Percentiles rank a stretch among this genome's conserved stretches.
phyloP scores from a whole-genome alignment of 1,140 invertebrate genomes.

The Brachionus calyciflorus region DNA sequence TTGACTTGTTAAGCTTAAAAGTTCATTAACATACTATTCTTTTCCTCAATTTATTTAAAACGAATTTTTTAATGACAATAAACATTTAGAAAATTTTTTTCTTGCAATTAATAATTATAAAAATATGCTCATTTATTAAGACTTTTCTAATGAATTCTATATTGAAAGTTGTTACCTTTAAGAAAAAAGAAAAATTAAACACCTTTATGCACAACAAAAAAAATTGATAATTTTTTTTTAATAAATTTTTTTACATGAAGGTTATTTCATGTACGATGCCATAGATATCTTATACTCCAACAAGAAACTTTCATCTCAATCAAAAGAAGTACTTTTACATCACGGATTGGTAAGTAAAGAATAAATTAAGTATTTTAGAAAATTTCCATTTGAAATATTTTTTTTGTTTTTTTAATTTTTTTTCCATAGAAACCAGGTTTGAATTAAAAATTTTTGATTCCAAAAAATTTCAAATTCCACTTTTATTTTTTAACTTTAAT shows the following conservation, averaged over 20 bases:
- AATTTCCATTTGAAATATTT: not conserved
- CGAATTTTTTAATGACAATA: too few species aligned
- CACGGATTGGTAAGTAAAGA: constrained; percentile 45
- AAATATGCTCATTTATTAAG: too few species aligned
- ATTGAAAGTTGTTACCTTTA: too few species aligned
- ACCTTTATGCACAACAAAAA: not conserved
- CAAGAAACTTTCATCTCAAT: constrained; percentile 38
- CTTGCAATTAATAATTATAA: too few species aligned
- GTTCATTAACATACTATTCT: too few species aligned
- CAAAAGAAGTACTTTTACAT: constrained; percentile 39
- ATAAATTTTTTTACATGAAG: not conserved
- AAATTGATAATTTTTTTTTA: not conserved
- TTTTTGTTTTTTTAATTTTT: constrained; percentile 5
- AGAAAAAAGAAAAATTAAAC: too few species aligned
- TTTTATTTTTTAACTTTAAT: not conserved
- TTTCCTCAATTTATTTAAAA: too few species aligned
- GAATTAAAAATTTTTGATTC: not conserved
- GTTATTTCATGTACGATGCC: constrained; percentile 43
- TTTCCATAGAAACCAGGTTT: constrained; percentile 8
- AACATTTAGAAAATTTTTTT: too few species aligned
- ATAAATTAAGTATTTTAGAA: too few species aligned
- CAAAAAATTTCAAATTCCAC: not conserved
- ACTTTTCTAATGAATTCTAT: too few species aligned
- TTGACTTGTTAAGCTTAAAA: too few species aligned
- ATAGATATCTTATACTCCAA: constrained; percentile 37